A percentile compares a stretch with the other conserved stretches of the same genome.
Conservation (phyloP, 2,797 vertebrate genomes). For the Alauda arvensis region DNA sequence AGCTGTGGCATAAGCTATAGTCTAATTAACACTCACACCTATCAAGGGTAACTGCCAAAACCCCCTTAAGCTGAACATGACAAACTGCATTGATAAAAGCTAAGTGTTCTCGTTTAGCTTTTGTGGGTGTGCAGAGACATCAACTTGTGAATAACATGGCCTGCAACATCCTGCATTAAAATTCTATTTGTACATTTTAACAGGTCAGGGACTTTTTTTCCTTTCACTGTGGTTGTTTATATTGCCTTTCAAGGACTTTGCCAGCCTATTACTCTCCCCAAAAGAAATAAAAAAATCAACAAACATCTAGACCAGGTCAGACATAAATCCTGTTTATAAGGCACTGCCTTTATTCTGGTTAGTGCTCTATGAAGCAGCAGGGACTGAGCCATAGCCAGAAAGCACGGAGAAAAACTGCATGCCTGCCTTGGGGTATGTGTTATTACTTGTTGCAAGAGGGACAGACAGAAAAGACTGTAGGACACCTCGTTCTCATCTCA, state of each 20-base stretch:
- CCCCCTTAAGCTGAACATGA: rapidly evolving
- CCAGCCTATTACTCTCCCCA: not conserved
- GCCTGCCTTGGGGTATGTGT: not conserved
- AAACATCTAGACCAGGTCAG: not conserved
- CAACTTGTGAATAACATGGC: not conserved
- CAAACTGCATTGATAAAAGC: not conserved
- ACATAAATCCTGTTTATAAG: not conserved
- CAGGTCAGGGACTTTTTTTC: not conserved
- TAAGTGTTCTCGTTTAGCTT: not conserved
- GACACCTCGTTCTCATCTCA: not conserved
- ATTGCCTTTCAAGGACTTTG: not conserved
- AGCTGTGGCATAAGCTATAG: not conserved
- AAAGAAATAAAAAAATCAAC: not conserved
- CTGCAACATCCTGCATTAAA: not conserved
- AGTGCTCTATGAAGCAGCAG: not conserved
- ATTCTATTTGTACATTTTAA: not conserved
- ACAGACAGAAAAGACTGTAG: not conserved
- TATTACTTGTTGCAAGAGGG: not conserved
- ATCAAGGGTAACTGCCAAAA: not conserved
- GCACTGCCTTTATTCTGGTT: not conserved
- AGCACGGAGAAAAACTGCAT: not conserved
- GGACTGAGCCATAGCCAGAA: not conserved
- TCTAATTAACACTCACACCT: rapidly evolving
- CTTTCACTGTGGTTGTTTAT: not conserved
- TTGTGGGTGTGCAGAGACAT: not conserved